These are phyloP conservation scores for Apodemus agrarius DNA, from an alignment of 2,797 vertebrate species.

Conservation along the genomic window DNA sequence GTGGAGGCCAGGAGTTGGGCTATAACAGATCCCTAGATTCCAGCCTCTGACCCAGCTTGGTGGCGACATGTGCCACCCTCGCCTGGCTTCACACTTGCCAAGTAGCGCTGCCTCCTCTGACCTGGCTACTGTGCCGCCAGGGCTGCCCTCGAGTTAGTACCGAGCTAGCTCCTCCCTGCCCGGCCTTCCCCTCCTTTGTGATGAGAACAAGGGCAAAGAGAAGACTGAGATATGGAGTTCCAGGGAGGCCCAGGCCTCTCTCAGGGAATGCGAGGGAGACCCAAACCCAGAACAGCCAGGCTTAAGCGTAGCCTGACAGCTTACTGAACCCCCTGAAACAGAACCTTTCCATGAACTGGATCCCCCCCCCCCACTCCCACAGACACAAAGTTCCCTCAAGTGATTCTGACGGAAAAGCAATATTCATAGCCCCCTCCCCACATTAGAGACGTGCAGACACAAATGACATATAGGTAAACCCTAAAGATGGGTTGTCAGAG, in stretches of 20 bases:
- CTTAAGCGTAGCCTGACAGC: neutral
- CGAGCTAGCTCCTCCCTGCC: neutral
- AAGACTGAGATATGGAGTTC: neutral
- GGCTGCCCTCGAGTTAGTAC: neutral
- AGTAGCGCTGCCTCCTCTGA: neutral
- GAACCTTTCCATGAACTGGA: slow-evolving; percentile 50
- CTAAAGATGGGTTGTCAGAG: neutral
- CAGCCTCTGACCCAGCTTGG: neutral
- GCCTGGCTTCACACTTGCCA: neutral
- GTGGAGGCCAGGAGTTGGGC: neutral
- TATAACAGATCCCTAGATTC: neutral
- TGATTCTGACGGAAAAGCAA: slow-evolving; percentile 21
- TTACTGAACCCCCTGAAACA: slow-evolving; percentile 21
- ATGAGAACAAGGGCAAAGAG: slow-evolving; percentile 7
- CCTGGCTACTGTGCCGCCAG: neutral
- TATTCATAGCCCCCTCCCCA: neutral
- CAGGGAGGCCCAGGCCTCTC: neutral
- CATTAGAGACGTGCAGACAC: neutral
- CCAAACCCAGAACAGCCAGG: neutral
- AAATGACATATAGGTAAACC: neutral
- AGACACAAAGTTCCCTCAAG: neutral
- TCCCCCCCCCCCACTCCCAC: neutral
- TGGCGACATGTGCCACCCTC: neutral
- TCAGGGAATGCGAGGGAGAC: neutral
- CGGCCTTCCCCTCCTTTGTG: slow-evolving; percentile 34